Percentiles rank a stretch among this genome's conserved stretches.
Conservation (phyloP, 2,797 vertebrate genomes). For the Lepus townsendii region DNA sequence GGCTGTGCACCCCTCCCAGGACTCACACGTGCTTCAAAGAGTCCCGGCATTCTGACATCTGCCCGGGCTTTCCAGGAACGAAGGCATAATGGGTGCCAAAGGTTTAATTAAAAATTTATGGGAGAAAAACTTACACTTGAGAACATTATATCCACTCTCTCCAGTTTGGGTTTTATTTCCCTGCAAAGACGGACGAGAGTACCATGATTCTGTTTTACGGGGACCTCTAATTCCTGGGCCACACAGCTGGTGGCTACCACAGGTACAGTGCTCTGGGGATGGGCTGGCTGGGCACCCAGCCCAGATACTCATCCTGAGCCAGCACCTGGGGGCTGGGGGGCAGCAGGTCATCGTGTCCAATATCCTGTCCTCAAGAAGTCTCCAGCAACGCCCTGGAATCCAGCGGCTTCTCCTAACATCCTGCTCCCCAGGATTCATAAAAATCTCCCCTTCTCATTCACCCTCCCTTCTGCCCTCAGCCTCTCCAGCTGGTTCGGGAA, state of each 20-base stretch:
- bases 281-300: not conserved
- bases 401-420: not conserved
- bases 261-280: not conserved
- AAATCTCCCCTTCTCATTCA: not conserved
- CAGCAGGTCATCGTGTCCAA: not conserved
- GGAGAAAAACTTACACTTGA: slow-evolving; percentile 65
- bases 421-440: not conserved
- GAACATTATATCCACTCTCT: slow-evolving; percentile 58
- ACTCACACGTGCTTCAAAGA: slow-evolving; percentile 15
- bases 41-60: slow-evolving; percentile 13
- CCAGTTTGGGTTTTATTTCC: slow-evolving; percentile 43
- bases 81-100: slow-evolving; percentile 54
- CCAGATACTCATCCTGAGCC: not conserved
- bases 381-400: not conserved
- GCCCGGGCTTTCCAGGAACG: slow-evolving; percentile 44
- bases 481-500: not conserved
- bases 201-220: not conserved
- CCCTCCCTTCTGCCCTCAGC: accelerated
- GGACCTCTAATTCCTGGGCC: not conserved
- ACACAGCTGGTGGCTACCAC: not conserved
- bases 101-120: slow-evolving; percentile 73
- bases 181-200: not conserved
- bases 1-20: not conserved
- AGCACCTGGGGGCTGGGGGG: not conserved
- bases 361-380: not conserved